phyloP scores from a whole-genome alignment of 2,888 invertebrate genomes.

The Eulithis testata region DNA sequence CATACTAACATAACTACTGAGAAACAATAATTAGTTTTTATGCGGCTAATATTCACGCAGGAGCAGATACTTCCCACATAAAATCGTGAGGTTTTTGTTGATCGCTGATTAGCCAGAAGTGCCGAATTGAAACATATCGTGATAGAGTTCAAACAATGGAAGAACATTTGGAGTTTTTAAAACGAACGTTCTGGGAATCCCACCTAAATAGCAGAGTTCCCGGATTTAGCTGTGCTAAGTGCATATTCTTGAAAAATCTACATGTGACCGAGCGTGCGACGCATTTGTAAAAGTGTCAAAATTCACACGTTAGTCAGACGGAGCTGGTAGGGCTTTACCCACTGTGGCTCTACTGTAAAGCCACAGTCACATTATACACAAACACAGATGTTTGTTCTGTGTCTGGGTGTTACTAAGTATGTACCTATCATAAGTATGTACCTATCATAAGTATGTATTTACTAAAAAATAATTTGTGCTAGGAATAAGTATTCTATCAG shows the following conservation, averaged over 20 bases:
- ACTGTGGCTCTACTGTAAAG: no score
- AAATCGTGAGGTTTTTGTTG: conserved; percentile 43
- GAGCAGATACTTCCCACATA: conserved; percentile 41
- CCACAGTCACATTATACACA: no score
- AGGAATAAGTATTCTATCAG: no score
- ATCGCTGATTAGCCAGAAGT: conserved; percentile 47
- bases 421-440: no score
- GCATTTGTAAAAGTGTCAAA: neutral
- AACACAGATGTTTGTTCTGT: no score
- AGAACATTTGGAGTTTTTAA: conserved; percentile 4
- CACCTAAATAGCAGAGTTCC: conserved; percentile 8
- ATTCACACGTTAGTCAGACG: neutral
- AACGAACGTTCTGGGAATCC: conserved; percentile 15
- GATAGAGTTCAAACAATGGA: conserved; percentile 29
- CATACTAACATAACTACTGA: conserved; percentile 53
- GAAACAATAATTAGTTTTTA: conserved; percentile 60
- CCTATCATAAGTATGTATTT: no score
- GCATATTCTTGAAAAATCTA: conserved; percentile 10
- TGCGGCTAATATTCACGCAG: conserved; percentile 30
- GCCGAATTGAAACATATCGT: conserved; percentile 28
- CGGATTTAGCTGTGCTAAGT: conserved; percentile 4
- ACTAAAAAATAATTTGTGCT: no score
- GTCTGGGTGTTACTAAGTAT: no score
- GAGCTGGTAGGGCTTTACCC: neutral
- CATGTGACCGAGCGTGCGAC: conserved; percentile 3